Percentiles rank a stretch among this genome's conserved stretches.
Conservation (phyloP, 2,888 invertebrate genomes). For the Heliconius ismenius region DNA sequence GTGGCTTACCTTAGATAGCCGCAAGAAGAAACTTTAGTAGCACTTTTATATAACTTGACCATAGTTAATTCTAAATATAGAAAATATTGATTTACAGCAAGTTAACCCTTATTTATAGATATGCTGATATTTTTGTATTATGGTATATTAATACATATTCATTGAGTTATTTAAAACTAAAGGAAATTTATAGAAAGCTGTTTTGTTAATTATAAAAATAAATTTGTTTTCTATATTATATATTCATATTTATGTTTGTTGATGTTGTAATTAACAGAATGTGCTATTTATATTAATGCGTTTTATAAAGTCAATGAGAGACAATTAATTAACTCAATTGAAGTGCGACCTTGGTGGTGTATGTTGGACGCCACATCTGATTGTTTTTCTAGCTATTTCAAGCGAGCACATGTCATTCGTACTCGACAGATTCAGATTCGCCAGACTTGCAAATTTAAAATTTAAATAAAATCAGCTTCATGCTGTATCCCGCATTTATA, state of each 20-base stretch:
- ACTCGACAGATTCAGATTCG: slow-evolving; percentile 24
- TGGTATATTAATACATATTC: no score
- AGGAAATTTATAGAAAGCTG: no score
- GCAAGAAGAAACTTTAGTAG: slow-evolving; percentile 36
- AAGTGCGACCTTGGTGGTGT: slow-evolving; percentile 59
- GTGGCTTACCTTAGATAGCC: slow-evolving; percentile 54
- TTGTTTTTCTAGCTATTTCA: slow-evolving; percentile 57
- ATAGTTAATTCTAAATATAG: slow-evolving; percentile 19
- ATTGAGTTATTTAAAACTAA: no score
- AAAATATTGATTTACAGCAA: slow-evolving; percentile 31
- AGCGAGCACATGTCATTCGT: slow-evolving; percentile 46
- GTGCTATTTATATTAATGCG: slow-evolving; percentile 52
- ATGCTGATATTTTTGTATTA: not conserved
- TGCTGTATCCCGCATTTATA: no score
- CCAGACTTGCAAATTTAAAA: slow-evolving; percentile 33
- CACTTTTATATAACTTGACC: slow-evolving; percentile 27
- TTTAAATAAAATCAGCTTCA: no score
- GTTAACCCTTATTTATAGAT: slow-evolving; percentile 5
- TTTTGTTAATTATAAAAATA: not conserved
- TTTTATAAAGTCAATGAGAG: slow-evolving; percentile 54
- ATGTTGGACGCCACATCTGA: slow-evolving; percentile 53
- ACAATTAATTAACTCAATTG: slow-evolving; percentile 63
- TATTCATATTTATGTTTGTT: slow-evolving; percentile 19
- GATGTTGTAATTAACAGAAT: slow-evolving; percentile 46
- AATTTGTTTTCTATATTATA: slow-evolving; percentile 1